A percentile compares a stretch with the other conserved stretches of the same genome.
These are phyloP conservation scores for Sparus aurata DNA, from an alignment of 2,797 vertebrate species.

Conservation along the genomic window DNA sequence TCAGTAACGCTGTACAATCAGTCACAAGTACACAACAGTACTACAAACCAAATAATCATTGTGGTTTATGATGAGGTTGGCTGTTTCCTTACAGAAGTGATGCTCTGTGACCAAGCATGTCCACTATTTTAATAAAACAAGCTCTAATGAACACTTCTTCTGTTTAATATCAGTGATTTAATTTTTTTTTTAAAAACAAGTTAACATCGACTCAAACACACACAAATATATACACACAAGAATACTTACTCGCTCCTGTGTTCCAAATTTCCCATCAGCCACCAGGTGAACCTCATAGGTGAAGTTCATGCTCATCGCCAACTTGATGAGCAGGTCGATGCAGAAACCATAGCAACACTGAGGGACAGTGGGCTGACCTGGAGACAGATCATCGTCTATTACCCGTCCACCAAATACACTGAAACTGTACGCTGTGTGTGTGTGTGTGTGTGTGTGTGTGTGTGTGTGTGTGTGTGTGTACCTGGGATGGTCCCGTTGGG, in stretches of 20 bases:
- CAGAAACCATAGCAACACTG: constrained; percentile 98
- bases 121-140: no score
- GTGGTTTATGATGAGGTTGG: no score
- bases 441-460: constrained; percentile 11
- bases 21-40: no score
- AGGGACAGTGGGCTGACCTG: constrained; percentile 93
- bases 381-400: neutral
- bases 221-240: neutral
- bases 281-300: constrained; percentile 98
- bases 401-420: no score
- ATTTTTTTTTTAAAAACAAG: no score
- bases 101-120: no score
- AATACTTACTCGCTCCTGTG: constrained; percentile 93
- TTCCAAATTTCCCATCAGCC: constrained; percentile 98
- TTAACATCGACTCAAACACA: no score
- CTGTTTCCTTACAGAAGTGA: no score
- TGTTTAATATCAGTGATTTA: no score
- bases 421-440: neutral
- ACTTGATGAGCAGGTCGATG: constrained; percentile 95
- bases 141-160: no score
- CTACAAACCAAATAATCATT: no score
- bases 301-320: constrained; percentile 96
- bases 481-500: constrained; percentile 96
- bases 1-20: no score
- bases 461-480: constrained; percentile 60